Base-by-base conservation (phyloP, 2,888 invertebrate species). In the Drosophila nigricruria region DNA sequence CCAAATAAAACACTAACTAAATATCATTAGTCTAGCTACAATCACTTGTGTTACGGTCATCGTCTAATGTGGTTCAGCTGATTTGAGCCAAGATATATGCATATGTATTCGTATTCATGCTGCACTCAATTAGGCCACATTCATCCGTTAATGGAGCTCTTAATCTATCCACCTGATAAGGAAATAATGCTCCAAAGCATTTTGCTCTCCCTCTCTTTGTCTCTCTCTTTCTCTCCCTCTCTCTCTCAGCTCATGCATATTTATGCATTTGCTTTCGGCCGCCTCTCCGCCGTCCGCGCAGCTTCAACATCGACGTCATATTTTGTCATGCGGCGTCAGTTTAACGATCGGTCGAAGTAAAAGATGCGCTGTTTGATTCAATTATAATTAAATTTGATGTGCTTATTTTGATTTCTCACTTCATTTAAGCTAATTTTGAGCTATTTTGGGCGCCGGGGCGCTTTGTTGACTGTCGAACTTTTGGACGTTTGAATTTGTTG, bases 381-480 rank as follows among this genome's bases (percentile, higher is more conserved):
- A 79, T 79, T 79, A 81, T 79, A 79, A 77, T 79, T 81, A 79
- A 79, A 80, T 89, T 89, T 84, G 79, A 84, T 74, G 84, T 65
- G 85, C 85, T 87, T 88, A 88, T 86, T 87, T 84, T 83, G 81
- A 84, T 88, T 84, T 84, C 78, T 84, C 88, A 87, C 84, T 84
- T 84, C 88, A 87, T 84, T 84, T 89, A 89, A 79, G 84, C 85
- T 89, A 87, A 84, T 84, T 84, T 84, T 54, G 43, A 79, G 63
- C 79, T 68, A 77, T 77, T 78, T 78, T 10, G 60, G 72, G 77
- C 78, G 77, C 59, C 77, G 70, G 69, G 32, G 50, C 63, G 79
- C 77, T 80, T 77, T 79, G 77, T 80, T 72, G 73, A 45, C 53
- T 53, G 61, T 76, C 53, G 71, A 16, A 52, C 12, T 45, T 60